These are phyloP conservation scores for Cantharis nigra DNA, from an alignment of 2,888 invertebrate genomes.

Conservation along the genomic window DNA sequence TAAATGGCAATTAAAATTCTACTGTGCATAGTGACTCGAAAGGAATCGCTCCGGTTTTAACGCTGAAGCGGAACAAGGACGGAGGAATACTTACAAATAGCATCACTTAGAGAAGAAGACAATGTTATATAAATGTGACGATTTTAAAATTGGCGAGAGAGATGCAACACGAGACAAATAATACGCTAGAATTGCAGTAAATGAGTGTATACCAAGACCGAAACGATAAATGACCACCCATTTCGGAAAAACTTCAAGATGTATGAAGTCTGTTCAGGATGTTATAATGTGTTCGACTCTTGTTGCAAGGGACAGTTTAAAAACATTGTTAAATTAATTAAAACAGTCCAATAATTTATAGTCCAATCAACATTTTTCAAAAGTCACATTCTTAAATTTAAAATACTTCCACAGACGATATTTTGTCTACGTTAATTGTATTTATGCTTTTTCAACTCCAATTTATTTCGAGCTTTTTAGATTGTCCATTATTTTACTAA, in stretches of 20 bases:
- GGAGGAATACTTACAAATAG: constrained; percentile 29
- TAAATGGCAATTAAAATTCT: constrained; percentile 50
- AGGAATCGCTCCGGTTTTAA: constrained; percentile 5
- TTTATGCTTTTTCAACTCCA: constrained; percentile 23
- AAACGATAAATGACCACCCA: constrained; percentile 44
- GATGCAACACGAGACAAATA: constrained; percentile 29
- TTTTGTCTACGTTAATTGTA: constrained; percentile 29
- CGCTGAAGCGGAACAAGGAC: constrained; percentile 17
- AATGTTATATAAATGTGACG: constrained; percentile 10
- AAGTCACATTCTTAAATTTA: constrained; percentile 39
- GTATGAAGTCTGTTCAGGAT: constrained; percentile 32
- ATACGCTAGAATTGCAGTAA: constrained; percentile 37
- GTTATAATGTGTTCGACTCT: constrained; percentile 33
- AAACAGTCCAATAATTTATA: constrained; percentile 42
- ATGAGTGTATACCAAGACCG: constrained; percentile 38
- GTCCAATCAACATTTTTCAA: constrained; percentile 50
- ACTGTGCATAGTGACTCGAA: constrained; percentile 41
- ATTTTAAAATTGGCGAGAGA: constrained; percentile 9
- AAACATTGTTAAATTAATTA: constrained; percentile 46
- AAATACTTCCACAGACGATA: constrained; percentile 39
- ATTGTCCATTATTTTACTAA: not conserved
- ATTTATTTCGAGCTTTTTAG: constrained; percentile 1
- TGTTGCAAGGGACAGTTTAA: constrained; percentile 41
- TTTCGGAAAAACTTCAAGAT: constrained; percentile 38
- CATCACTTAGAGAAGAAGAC: constrained; percentile 33